Evolutionary conservation across 2,797 vertebrate species (phyloP).

Genomic region (Octomys mimax): DNA sequence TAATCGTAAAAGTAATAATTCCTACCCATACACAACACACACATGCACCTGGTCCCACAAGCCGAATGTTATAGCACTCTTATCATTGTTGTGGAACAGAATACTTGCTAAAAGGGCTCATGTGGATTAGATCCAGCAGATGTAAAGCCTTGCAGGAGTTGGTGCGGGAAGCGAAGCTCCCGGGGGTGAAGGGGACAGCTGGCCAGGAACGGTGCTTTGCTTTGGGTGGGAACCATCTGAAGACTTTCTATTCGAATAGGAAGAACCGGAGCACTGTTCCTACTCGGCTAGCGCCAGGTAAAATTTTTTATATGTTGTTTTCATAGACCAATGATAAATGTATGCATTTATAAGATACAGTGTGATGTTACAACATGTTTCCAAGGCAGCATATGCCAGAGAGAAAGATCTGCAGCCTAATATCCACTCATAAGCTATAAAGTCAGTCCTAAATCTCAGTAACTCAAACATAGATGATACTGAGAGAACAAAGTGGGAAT

Average conservation of each 20-base stretch:
- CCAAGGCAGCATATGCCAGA: background rate
- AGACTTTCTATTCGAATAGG: background rate
- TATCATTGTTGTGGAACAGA: background rate
- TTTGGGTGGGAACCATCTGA: fast-evolving
- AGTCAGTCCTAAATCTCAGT: background rate
- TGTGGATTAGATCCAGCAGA: background rate
- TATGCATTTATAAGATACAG: background rate
- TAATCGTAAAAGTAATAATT: background rate
- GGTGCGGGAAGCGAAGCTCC: background rate
- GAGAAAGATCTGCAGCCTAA: background rate
- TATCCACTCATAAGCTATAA: background rate
- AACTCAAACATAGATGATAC: too few relatives aligned
- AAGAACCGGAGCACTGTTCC: background rate
- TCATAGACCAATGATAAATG: background rate
- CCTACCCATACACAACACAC: background rate
- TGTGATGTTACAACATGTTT: background rate
- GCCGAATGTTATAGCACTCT: fast-evolving
- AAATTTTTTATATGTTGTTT: background rate
- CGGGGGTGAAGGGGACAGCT: background rate
- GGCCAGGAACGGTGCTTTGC: background rate
- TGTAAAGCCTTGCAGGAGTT: background rate
- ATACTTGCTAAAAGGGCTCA: background rate
- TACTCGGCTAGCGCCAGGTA: background rate
- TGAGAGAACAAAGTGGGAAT: background rate
- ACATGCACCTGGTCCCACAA: background rate